Evolutionary conservation across 2,888 invertebrate genomes (phyloP).

Genomic region (Sinohyriopsis cumingii): DNA sequence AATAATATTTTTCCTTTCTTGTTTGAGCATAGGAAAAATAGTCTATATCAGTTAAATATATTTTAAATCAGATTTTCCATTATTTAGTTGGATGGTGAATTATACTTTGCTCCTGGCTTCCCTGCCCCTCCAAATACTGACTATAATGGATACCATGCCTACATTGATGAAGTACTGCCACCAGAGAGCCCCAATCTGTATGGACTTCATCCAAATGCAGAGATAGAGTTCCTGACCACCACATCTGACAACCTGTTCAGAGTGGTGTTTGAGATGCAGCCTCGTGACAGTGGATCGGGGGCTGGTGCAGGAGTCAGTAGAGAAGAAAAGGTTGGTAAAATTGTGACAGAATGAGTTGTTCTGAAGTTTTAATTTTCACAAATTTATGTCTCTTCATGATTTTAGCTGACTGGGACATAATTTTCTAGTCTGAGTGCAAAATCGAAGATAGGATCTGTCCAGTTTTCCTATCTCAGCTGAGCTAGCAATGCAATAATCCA

Average conservation of each 20-base stretch:
- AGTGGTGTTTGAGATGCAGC: slow-evolving; percentile 97
- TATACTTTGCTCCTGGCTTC: slow-evolving; percentile 93
- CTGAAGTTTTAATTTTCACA: too few relatives aligned
- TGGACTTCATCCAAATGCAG: slow-evolving; percentile 96
- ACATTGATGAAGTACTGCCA: slow-evolving; percentile 93
- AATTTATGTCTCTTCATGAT: too few relatives aligned
- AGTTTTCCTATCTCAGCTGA: too few relatives aligned
- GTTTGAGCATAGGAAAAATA: too few relatives aligned
- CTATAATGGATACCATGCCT: slow-evolving; percentile 90
- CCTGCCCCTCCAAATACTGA: slow-evolving; percentile 94
- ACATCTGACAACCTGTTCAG: slow-evolving; percentile 93
- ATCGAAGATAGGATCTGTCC: too few relatives aligned
- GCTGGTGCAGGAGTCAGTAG: slow-evolving; percentile 90
- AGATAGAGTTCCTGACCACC: slow-evolving; percentile 94
- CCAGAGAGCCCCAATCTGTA: slow-evolving; percentile 94
- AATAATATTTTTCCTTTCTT: too few relatives aligned
- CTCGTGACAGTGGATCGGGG: slow-evolving; percentile 88
- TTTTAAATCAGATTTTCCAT: too few relatives aligned
- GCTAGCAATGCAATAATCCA: too few relatives aligned
- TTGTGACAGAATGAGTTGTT: not conserved
- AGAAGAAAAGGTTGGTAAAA: slow-evolving; percentile 82
- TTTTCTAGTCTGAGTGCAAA: too few relatives aligned
- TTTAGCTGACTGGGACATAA: too few relatives aligned
- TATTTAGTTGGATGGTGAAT: slow-evolving; percentile 89
- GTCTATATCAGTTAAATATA: too few relatives aligned